phyloP scores from a whole-genome alignment of 1,140 invertebrate genomes.

The silkworm (Bombyx mori) region DNA sequence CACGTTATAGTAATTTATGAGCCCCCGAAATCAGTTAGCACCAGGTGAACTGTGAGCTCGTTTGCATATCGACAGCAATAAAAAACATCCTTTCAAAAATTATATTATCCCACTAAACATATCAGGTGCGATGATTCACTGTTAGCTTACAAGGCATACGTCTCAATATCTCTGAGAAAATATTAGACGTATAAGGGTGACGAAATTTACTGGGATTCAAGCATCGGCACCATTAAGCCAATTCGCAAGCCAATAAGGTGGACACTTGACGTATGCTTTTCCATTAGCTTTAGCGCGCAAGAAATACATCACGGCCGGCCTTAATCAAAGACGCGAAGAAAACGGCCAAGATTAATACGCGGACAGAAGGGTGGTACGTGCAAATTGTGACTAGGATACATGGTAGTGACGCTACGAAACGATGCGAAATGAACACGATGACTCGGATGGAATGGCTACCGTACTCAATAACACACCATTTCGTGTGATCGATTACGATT shows the following conservation, averaged over 20 bases:
- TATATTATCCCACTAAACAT: too few relatives aligned
- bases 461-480: too few relatives aligned
- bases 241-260: conserved; percentile 60
- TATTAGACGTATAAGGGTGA: neutral
- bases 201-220: neutral
- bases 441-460: conserved; percentile 6
- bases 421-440: conserved; percentile 27
- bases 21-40: too few relatives aligned
- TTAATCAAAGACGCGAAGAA: conserved; percentile 63
- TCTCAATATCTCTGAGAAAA: too few relatives aligned
- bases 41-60: too few relatives aligned
- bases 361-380: conserved; percentile 36
- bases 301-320: conserved; percentile 62
- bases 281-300: conserved; percentile 60
- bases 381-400: conserved; percentile 19
- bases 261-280: conserved; percentile 66
- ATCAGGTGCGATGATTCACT: too few relatives aligned
- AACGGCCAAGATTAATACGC: conserved; percentile 56
- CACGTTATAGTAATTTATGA: too few relatives aligned
- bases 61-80: too few relatives aligned
- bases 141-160: too few relatives aligned
- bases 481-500: too few relatives aligned
- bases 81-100: too few relatives aligned
- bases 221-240: conserved; percentile 50
- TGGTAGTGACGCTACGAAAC: too few relatives aligned